Evolutionary conservation across 1,140 invertebrate genomes (phyloP).

Genomic region (Macrobrachium nipponense): DNA sequence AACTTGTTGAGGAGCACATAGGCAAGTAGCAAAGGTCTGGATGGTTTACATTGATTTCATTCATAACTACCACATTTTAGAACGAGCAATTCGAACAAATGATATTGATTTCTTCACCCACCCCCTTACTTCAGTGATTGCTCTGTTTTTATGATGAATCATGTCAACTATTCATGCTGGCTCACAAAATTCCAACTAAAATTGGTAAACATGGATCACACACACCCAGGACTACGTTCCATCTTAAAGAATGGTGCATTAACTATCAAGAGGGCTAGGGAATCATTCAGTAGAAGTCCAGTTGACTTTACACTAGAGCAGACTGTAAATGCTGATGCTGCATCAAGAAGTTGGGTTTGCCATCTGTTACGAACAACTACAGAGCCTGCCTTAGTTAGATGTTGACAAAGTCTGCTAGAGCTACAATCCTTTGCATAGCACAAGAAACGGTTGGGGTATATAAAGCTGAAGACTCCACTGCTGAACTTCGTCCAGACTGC

Average conservation of each 20-base stretch:
- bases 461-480: neutral
- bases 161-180: neutral
- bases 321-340: constrained; percentile 22
- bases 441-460: neutral
- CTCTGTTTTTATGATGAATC: constrained; percentile 3
- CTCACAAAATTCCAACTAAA: constrained; percentile 3
- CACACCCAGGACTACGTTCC: constrained; percentile 18
- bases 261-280: neutral
- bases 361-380: constrained; percentile 20
- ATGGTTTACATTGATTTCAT: constrained; percentile 13
- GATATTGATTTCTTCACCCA: constrained; percentile 6
- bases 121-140: neutral
- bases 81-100: constrained; percentile 9
- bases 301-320: constrained; percentile 1
- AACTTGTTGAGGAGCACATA: neutral
- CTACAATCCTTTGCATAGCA: neutral
- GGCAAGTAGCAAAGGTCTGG: neutral
- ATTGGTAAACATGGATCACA: constrained; percentile 6
- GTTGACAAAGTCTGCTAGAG: constrained; percentile 17
- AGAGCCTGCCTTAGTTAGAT: constrained; percentile 14
- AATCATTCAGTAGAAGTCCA: constrained; percentile 18
- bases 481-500: constrained; percentile 4
- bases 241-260: constrained; percentile 18
- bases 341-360: neutral
- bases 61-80: constrained; percentile 9